Conservation (phyloP, 2,888 invertebrate species). For the Andrena camellia region DNA sequence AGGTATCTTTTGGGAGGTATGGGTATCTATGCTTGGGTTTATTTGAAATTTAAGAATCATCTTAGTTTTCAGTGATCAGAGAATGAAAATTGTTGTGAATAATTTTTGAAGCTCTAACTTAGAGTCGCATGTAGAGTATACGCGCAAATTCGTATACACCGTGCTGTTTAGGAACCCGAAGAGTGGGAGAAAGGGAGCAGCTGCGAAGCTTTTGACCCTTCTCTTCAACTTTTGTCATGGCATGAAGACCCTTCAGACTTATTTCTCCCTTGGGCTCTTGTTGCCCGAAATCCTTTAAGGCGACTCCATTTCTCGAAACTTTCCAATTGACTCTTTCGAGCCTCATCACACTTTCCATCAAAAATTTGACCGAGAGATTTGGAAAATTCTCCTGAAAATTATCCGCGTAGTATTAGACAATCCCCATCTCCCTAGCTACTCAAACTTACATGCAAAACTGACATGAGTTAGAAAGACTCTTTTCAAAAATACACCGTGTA, state of each 20-base stretch:
- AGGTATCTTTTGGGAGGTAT: too few species aligned
- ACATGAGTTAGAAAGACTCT: too few species aligned
- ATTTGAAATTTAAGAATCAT: too few species aligned
- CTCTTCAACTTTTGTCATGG: conserved; percentile 52
- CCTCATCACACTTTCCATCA: not conserved
- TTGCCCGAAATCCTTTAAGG: conserved; percentile 16
- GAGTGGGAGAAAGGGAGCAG: conserved; percentile 29
- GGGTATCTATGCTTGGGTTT: too few species aligned
- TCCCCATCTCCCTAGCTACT: too few species aligned
- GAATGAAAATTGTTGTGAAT: too few species aligned
- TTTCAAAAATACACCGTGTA: too few species aligned
- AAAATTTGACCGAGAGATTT: not conserved
- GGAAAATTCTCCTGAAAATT: not conserved
- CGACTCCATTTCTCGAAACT: conserved; percentile 17
- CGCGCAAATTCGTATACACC: conserved; percentile 51
- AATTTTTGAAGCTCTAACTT: too few species aligned
- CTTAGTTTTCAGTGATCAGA: too few species aligned
- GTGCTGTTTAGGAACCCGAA: conserved; percentile 8
- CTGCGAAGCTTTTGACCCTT: conserved; percentile 55
- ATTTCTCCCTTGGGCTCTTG: not conserved
- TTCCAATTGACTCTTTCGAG: not conserved
- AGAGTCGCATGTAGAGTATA: not conserved
- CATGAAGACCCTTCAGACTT: conserved; percentile 17
- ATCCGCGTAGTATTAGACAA: too few species aligned
- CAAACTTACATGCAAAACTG: too few species aligned